These are phyloP conservation scores for Mastomys coucha DNA, from an alignment of 2,113 vertebrate genomes.

Conservation along the genomic window DNA sequence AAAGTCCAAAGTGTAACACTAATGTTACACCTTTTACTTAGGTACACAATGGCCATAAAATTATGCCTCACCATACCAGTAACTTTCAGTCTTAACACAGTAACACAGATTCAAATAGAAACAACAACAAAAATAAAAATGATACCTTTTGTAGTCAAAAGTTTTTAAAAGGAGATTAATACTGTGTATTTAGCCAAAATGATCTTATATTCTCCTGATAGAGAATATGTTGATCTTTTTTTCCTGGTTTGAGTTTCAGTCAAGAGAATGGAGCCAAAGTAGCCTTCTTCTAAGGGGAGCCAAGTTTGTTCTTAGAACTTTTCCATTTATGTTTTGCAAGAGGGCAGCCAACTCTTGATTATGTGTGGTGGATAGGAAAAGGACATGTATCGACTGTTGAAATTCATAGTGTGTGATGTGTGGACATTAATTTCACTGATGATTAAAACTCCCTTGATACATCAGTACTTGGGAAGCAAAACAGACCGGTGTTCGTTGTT, in stretches of 20 bases:
- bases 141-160: slow-evolving; percentile 57
- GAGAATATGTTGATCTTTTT: slow-evolving; percentile 43
- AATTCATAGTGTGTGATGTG: neutral
- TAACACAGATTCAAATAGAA: slow-evolving; percentile 77
- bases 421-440: slow-evolving; percentile 7
- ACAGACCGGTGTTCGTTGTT: slow-evolving; percentile 34
- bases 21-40: slow-evolving; percentile 76
- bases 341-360: slow-evolving; percentile 61
- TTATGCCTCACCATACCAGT: slow-evolving; percentile 71
- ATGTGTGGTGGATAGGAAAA: slow-evolving; percentile 30
- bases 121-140: neutral
- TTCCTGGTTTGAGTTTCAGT: slow-evolving; percentile 71
- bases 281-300: slow-evolving; percentile 56
- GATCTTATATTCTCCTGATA: slow-evolving; percentile 74
- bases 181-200: slow-evolving; percentile 72
- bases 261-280: slow-evolving; percentile 73
- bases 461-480: neutral
- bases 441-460: neutral
- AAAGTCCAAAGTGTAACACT: slow-evolving; percentile 72
- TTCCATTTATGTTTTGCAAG: slow-evolving; percentile 67
- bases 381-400: neutral
- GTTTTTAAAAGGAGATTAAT: slow-evolving; percentile 69
- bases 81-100: slow-evolving; percentile 76
- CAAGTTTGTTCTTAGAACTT: slow-evolving; percentile 43
- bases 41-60: slow-evolving; percentile 76